phyloP scores from a whole-genome alignment of 2,113 vertebrate species.

The Ranitomeya imitator region DNA sequence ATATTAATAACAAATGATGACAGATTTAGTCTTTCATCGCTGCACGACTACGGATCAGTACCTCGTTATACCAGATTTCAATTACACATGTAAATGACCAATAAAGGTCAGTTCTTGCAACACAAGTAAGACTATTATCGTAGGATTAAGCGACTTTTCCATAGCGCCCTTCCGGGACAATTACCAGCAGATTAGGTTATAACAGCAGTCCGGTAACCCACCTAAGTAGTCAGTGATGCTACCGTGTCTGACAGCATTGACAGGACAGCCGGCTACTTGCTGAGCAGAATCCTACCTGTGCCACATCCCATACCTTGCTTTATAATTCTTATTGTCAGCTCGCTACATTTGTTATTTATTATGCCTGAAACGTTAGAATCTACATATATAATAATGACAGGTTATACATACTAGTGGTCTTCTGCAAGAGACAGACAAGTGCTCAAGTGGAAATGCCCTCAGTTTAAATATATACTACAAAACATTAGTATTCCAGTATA shows the following conservation, averaged over 20 bases:
- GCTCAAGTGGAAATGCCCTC: no score
- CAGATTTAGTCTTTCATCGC: neutral
- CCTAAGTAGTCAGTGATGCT: neutral
- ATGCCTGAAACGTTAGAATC: neutral
- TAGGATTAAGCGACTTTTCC: constrained; percentile 22
- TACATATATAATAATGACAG: neutral
- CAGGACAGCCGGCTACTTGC: neutral
- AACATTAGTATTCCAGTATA: no score
- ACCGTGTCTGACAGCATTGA: neutral
- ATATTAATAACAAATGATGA: neutral
- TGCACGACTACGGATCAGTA: neutral
- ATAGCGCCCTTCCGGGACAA: neutral
- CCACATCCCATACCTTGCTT: neutral
- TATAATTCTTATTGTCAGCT: neutral
- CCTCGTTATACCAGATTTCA: neutral
- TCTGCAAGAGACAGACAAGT: no score
- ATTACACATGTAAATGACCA: constrained; percentile 4
- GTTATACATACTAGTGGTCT: no score
- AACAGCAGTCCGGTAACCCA: neutral
- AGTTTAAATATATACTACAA: no score
- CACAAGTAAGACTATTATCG: neutral
- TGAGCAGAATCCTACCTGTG: neutral
- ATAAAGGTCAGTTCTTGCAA: neutral
- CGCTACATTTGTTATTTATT: neutral
- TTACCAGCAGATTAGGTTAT: constrained; percentile 11